phyloP scores from a whole-genome alignment of 2,797 vertebrate species.

The Remorina albescens region DNA sequence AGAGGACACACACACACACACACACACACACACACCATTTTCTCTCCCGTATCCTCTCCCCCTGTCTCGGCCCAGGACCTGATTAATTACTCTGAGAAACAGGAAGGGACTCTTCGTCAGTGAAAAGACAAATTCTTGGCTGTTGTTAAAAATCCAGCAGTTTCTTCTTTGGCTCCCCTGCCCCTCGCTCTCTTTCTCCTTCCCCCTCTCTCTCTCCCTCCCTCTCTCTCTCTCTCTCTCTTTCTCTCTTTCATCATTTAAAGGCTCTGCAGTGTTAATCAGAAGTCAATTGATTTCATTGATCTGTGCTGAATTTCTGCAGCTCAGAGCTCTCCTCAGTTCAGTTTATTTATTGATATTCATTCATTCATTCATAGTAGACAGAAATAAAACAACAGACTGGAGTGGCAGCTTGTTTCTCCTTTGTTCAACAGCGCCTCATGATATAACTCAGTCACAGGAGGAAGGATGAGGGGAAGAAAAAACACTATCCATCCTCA shows the following conservation, averaged over 20 bases:
- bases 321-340: constrained; percentile 4
- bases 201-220: no score
- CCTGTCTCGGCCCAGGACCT: constrained; percentile 23
- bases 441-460: no score
- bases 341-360: no score
- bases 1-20: constrained; percentile 31
- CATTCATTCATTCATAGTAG: no score
- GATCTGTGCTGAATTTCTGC: constrained; percentile 43
- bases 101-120: constrained; percentile 30
- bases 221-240: no score
- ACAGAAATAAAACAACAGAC: no score
- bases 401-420: no score
- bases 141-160: constrained; percentile 46
- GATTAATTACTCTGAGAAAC: constrained; percentile 57
- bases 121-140: constrained; percentile 51
- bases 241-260: constrained; percentile 26
- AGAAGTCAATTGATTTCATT: constrained; percentile 67
- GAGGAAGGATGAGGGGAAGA: no score
- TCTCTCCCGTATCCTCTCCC: neutral
- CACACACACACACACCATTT: neutral
- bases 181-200: no score
- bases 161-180: no score
- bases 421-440: no score
- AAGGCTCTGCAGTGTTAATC: constrained; percentile 65
- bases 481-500: no score